These are phyloP conservation scores for Papilio helenus DNA, from an alignment of 1,140 invertebrate species.

Conservation along the genomic window DNA sequence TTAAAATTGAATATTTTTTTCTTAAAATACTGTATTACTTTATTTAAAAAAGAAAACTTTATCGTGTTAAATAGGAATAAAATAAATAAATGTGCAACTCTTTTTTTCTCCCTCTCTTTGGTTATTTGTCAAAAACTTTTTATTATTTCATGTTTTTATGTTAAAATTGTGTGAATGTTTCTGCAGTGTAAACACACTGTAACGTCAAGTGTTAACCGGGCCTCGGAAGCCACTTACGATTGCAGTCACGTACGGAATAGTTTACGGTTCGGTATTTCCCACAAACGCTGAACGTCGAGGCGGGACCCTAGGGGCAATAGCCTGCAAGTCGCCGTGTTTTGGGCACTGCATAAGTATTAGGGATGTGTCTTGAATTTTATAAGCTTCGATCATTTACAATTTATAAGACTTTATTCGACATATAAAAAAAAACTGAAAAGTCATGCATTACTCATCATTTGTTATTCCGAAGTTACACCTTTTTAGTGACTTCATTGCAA, in stretches of 20 bases:
- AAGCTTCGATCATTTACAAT: background rate
- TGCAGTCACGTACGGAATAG: conserved; percentile 54
- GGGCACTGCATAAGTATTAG: conserved; percentile 35
- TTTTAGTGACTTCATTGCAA: background rate
- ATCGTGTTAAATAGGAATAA: too few relatives aligned
- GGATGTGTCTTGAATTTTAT: conserved; percentile 28
- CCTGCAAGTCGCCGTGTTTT: conserved; percentile 37
- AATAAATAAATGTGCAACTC: too few relatives aligned
- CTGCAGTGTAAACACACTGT: background rate
- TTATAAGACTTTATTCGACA: conserved; percentile 13
- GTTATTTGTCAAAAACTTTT: too few relatives aligned
- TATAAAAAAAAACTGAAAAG: conserved; percentile 15
- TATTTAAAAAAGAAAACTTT: too few relatives aligned
- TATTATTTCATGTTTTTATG: too few relatives aligned
- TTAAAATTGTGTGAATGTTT: background rate
- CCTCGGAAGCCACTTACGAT: conserved; percentile 52
- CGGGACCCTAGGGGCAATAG: conserved; percentile 54
- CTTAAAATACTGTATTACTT: too few relatives aligned
- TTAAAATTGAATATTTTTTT: background rate
- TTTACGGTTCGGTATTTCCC: conserved; percentile 59
- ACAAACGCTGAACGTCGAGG: conserved; percentile 48
- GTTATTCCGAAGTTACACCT: background rate
- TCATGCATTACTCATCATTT: background rate
- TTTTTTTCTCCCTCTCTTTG: too few relatives aligned
- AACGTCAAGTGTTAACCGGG: conserved; percentile 30